A percentile compares a stretch with the other conserved stretches of the same genome.
Conservation (phyloP, 2,888 invertebrate genomes). For the Iphiclides podalirius region DNA sequence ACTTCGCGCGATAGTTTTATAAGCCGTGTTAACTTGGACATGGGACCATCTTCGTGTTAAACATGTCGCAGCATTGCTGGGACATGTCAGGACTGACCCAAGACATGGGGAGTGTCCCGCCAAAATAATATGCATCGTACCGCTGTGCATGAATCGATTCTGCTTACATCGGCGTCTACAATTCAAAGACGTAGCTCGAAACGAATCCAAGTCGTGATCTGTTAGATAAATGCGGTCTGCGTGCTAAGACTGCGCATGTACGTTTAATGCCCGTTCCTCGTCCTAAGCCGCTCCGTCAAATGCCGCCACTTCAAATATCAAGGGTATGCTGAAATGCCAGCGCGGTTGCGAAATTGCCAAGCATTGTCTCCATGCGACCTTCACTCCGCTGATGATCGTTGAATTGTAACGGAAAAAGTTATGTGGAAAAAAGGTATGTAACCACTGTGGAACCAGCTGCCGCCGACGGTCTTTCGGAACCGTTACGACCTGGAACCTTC, state of each 20-base stretch:
- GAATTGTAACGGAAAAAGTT: neutral
- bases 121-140: neutral
- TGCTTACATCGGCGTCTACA: neutral
- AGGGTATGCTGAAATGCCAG: slow-evolving; percentile 76
- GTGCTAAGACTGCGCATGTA: slow-evolving; percentile 22
- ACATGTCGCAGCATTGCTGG: slow-evolving; percentile 15
- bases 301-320: slow-evolving; percentile 72
- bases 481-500: no score
- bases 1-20: slow-evolving; percentile 9
- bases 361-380: slow-evolving; percentile 61
- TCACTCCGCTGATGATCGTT: slow-evolving; percentile 36
- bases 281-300: slow-evolving; percentile 63
- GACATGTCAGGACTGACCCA: slow-evolving; percentile 6
- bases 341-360: slow-evolving; percentile 52
- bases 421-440: no score
- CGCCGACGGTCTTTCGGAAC: no score
- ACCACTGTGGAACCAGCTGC: no score
- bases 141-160: neutral
- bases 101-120: slow-evolving; percentile 12
- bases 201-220: slow-evolving; percentile 10
- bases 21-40: slow-evolving; percentile 7
- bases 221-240: slow-evolving; percentile 6
- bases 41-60: slow-evolving; percentile 13
- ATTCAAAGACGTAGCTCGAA: neutral
- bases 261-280: slow-evolving; percentile 48